A percentile compares a stretch with the other conserved stretches of the same genome.
Evolutionary conservation across 2,113 vertebrate genomes (phyloP).

Genomic region (Phalacrocorax aristotelis): DNA sequence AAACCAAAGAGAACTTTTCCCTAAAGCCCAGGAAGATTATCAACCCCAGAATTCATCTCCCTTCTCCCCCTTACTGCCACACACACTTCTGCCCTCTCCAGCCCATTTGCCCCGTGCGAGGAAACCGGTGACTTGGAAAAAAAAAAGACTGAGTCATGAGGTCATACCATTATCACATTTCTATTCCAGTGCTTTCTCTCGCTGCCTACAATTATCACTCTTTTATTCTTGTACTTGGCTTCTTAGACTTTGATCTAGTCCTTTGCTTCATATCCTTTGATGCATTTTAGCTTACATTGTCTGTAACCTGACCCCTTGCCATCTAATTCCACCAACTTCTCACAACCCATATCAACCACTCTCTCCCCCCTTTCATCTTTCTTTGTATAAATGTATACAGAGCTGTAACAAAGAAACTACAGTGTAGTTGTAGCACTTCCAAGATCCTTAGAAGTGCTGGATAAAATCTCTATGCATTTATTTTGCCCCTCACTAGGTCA

Average conservation of each 20-base stretch:
- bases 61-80: not conserved
- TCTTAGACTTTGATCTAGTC: constrained; percentile 70
- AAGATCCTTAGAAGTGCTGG: constrained; percentile 43
- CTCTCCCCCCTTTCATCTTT: constrained; percentile 66
- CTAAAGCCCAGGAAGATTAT: not conserved
- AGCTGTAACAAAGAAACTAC: constrained; percentile 69
- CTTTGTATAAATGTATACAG: constrained; percentile 67
- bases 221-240: constrained; percentile 66
- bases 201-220: constrained; percentile 61
- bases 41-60: not conserved
- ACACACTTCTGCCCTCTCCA: not conserved
- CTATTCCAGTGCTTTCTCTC: constrained; percentile 61
- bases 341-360: constrained; percentile 53
- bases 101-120: not conserved
- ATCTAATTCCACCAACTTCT: constrained; percentile 63
- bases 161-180: constrained; percentile 63
- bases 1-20: not conserved
- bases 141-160: constrained; percentile 43
- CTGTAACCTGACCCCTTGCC: constrained; percentile 69
- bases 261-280: constrained; percentile 66
- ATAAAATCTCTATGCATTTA: constrained; percentile 32
- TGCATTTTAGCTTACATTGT: constrained; percentile 71
- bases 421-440: constrained; percentile 51
- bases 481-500: not conserved
- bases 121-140: constrained; percentile 2